These are phyloP conservation scores for Cinclus mexicanus DNA, from an alignment of 2,113 vertebrate species.

Conservation along the genomic window DNA sequence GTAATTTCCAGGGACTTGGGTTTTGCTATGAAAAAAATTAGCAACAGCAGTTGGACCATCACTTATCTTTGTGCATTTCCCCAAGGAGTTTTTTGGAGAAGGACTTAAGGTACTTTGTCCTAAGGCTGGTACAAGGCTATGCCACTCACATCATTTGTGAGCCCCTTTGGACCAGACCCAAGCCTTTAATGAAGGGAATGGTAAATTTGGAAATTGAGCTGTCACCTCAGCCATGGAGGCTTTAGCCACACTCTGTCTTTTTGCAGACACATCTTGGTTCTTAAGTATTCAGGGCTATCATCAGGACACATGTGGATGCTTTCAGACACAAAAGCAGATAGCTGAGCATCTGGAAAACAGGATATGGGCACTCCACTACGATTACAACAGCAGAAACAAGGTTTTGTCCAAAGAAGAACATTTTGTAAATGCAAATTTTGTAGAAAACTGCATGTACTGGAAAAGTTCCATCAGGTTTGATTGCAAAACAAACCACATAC, in stretches of 20 bases:
- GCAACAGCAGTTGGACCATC: neutral
- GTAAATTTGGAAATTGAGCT: neutral
- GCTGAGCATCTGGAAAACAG: neutral
- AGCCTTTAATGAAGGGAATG: neutral
- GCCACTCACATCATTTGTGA: neutral
- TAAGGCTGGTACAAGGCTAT: neutral
- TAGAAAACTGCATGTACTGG: neutral
- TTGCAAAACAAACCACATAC: neutral
- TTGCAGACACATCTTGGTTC: neutral
- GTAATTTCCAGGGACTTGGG: neutral
- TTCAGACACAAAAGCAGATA: neutral
- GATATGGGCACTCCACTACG: neutral
- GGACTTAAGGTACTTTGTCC: neutral
- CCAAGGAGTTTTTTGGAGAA: neutral
- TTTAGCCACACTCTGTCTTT: neutral
- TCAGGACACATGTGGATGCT: fast-evolving
- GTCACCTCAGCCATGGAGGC: neutral
- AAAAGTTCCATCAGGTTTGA: neutral
- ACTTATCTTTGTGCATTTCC: neutral
- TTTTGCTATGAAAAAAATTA: neutral
- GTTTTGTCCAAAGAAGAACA: neutral
- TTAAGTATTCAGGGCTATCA: neutral
- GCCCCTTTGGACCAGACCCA: fast-evolving
- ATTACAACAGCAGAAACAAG: neutral
- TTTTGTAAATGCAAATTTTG: neutral